Evolutionary conservation across 2,888 invertebrate species (phyloP).

Genomic region (Microdon myrmicae): DNA sequence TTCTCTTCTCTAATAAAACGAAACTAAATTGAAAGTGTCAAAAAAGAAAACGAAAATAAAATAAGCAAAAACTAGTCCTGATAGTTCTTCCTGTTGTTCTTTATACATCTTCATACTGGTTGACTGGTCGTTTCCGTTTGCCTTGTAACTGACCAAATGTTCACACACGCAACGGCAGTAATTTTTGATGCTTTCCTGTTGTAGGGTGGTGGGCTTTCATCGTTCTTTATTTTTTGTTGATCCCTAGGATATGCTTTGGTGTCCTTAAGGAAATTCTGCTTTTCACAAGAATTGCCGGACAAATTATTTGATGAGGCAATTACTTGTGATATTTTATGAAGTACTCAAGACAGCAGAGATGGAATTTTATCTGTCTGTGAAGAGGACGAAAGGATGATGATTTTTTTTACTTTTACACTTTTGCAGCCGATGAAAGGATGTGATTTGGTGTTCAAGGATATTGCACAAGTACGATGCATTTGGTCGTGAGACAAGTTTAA

Average conservation of each 20-base stretch:
- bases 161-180: slow-evolving; percentile 10
- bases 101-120: slow-evolving; percentile 3
- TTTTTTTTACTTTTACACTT: too few species aligned
- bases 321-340: slow-evolving; percentile 40
- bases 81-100: slow-evolving; percentile 9
- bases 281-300: slow-evolving; percentile 29
- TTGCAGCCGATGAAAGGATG: too few species aligned
- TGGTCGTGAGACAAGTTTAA: too few species aligned
- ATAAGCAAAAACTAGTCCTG: slow-evolving; percentile 35
- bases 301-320: slow-evolving; percentile 41
- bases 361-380: slow-evolving; percentile 17
- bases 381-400: neutral
- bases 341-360: slow-evolving; percentile 13
- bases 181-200: slow-evolving; percentile 26
- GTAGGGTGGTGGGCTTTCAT: neutral
- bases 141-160: slow-evolving; percentile 12
- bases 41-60: too few species aligned
- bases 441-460: too few species aligned
- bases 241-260: slow-evolving; percentile 15
- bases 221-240: neutral
- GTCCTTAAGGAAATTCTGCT: slow-evolving; percentile 32
- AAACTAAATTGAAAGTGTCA: slow-evolving; percentile 43
- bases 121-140: slow-evolving; percentile 16
- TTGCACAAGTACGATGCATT: too few species aligned
- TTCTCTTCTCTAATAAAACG: slow-evolving; percentile 44